phyloP scores from a whole-genome alignment of 2,888 invertebrate genomes.

The Serrognathus titanus region DNA sequence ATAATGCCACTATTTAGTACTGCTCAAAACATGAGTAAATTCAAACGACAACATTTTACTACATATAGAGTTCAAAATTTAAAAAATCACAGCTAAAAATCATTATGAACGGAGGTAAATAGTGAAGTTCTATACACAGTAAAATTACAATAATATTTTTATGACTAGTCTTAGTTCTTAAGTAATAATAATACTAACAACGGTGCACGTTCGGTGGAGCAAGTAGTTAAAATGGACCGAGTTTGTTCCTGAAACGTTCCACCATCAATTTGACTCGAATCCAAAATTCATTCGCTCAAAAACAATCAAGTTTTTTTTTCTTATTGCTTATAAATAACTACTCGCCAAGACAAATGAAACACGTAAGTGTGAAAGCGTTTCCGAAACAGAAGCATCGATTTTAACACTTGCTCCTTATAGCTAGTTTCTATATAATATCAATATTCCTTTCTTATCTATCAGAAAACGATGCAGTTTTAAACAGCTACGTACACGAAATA shows the following conservation, averaged over 20 bases:
- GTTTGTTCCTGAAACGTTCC: background rate
- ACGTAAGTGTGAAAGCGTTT: background rate
- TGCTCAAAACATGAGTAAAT: background rate
- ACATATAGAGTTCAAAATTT: constrained; percentile 5
- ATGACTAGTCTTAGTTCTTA: constrained; percentile 41
- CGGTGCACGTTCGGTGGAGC: constrained; percentile 41
- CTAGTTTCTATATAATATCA: constrained; percentile 40
- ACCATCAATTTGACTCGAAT: background rate
- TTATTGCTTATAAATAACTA: background rate
- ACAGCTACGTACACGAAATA: background rate
- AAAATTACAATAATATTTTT: constrained; percentile 6
- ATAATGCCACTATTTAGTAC: constrained; percentile 3
- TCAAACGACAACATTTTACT: background rate
- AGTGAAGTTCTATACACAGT: background rate
- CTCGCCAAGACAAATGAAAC: no score
- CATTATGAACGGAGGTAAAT: constrained; percentile 1
- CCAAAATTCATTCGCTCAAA: no score
- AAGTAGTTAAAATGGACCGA: constrained; percentile 36
- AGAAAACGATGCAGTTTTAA: background rate
- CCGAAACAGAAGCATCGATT: constrained; percentile 7
- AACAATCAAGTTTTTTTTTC: background rate
- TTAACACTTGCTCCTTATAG: constrained; percentile 49
- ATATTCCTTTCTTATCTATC: constrained; percentile 13
- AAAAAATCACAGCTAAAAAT: constrained; percentile 9
- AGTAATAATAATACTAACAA: constrained; percentile 42